phyloP scores from a whole-genome alignment of 2,113 vertebrate species.

The Marmota monax region DNA sequence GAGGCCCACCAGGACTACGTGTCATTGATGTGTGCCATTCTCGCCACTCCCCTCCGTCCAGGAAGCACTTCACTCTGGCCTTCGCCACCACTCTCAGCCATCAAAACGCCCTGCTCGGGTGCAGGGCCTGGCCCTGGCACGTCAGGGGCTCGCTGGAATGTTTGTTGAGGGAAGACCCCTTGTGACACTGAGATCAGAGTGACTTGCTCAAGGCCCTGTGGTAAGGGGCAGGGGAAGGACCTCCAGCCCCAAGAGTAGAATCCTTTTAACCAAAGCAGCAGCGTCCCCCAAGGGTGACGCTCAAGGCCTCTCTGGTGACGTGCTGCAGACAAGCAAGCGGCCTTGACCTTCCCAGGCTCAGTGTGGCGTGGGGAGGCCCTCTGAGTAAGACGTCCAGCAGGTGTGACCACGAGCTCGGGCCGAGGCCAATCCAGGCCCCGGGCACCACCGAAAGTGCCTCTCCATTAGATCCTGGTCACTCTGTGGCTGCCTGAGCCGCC shows the following conservation, averaged over 20 bases:
- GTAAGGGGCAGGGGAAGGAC: not conserved
- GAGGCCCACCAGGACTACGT: not conserved
- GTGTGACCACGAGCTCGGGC: not conserved
- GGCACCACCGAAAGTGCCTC: not conserved
- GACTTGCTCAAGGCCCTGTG: not conserved
- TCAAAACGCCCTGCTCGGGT: not conserved
- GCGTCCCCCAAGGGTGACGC: not conserved
- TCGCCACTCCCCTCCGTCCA: not conserved
- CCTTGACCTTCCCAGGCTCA: not conserved
- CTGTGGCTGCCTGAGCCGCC: not conserved
- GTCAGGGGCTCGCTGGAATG: not conserved
- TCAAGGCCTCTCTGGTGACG: not conserved
- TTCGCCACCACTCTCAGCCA: not conserved
- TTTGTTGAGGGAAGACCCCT: not conserved
- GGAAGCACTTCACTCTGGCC: not conserved
- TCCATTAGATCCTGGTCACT: too few relatives aligned
- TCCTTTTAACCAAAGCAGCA: not conserved
- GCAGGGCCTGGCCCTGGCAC: not conserved
- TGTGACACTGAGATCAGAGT: not conserved
- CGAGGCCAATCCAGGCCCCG: not conserved
- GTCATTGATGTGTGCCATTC: accelerated
- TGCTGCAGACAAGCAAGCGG: not conserved
- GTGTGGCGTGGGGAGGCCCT: not conserved
- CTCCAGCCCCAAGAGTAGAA: not conserved
- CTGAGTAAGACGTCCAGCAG: not conserved